Conservation (phyloP, 2,113 vertebrate genomes). For the Pterocles orientalis region DNA sequence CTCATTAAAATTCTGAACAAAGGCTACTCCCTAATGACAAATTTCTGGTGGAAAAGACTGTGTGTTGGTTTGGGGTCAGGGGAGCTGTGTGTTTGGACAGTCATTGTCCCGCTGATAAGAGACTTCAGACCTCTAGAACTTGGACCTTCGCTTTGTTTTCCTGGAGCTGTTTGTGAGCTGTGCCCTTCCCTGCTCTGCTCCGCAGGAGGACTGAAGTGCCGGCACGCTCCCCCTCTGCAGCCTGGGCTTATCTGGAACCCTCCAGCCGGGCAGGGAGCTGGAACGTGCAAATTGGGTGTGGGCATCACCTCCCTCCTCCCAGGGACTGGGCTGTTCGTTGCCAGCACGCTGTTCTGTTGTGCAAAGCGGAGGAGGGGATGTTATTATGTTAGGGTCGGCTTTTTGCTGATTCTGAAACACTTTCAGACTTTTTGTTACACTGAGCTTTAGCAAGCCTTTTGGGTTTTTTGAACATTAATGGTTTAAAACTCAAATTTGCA, state of each 20-base stretch:
- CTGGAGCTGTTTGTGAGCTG: neutral
- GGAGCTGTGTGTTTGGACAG: neutral
- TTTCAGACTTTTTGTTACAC: neutral
- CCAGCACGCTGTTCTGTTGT: neutral
- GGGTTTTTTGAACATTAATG: neutral
- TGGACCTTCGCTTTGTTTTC: neutral
- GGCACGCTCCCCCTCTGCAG: too few relatives aligned
- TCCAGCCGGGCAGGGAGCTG: neutral
- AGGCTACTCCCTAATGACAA: neutral
- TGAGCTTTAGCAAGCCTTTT: neutral
- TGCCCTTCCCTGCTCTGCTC: neutral
- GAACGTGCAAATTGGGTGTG: rapidly evolving
- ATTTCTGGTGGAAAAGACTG: neutral
- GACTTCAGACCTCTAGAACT: neutral
- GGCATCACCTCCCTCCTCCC: neutral
- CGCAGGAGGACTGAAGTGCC: neutral
- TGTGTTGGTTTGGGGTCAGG: neutral
- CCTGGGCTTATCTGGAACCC: neutral
- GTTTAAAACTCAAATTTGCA: neutral
- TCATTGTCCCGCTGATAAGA: neutral
- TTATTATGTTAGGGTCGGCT: neutral
- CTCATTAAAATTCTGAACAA: neutral
- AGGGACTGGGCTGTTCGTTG: neutral
- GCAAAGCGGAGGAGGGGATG: neutral
- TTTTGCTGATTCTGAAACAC: neutral